A percentile compares a stretch with the other conserved stretches of the same genome.
These are phyloP conservation scores for Microctenopoma steveboyesi DNA, from an alignment of 2,797 vertebrate genomes.

Conservation along the genomic window DNA sequence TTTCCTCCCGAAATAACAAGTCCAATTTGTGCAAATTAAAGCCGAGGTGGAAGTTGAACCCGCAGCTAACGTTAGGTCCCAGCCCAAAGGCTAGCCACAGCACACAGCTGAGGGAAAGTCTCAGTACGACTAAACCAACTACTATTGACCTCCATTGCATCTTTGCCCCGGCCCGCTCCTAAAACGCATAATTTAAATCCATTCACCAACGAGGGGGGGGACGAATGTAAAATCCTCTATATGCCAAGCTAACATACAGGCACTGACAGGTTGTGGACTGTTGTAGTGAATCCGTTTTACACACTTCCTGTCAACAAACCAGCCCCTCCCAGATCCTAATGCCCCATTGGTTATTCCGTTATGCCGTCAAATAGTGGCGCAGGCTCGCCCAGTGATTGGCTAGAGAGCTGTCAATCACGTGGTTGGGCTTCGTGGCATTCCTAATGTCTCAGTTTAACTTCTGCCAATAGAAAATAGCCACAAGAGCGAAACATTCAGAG, in stretches of 20 bases:
- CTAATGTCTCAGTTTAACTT: conserved; percentile 40
- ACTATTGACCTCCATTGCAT: conserved; percentile 97
- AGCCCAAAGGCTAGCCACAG: conserved; percentile 88
- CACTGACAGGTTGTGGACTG: not conserved
- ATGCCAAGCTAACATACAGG: conserved; percentile 25
- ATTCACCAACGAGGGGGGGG: conserved; percentile 35
- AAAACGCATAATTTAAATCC: conserved; percentile 81
- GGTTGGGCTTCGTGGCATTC: conserved; percentile 64
- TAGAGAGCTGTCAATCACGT: conserved; percentile 44
- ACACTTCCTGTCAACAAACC: conserved; percentile 85
- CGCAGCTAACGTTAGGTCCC: conserved; percentile 86
- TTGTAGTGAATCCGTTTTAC: conserved; percentile 36
- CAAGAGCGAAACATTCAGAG: conserved; percentile 55
- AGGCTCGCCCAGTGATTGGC: conserved; percentile 56
- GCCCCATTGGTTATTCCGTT: conserved; percentile 64
- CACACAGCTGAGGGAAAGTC: conserved; percentile 88
- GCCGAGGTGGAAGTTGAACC: conserved; percentile 85
- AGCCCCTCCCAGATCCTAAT: conserved; percentile 42
- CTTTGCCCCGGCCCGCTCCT: conserved; percentile 80
- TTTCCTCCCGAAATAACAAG: conserved; percentile 72
- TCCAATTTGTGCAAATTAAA: conserved; percentile 83
- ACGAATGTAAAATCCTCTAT: conserved; percentile 24
- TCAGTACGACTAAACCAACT: conserved; percentile 90
- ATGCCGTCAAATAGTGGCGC: not conserved
- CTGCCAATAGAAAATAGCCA: conserved; percentile 65